Base-by-base conservation (phyloP, 92 coral and sea anemone species). In the Palythoa grandis region DNA sequence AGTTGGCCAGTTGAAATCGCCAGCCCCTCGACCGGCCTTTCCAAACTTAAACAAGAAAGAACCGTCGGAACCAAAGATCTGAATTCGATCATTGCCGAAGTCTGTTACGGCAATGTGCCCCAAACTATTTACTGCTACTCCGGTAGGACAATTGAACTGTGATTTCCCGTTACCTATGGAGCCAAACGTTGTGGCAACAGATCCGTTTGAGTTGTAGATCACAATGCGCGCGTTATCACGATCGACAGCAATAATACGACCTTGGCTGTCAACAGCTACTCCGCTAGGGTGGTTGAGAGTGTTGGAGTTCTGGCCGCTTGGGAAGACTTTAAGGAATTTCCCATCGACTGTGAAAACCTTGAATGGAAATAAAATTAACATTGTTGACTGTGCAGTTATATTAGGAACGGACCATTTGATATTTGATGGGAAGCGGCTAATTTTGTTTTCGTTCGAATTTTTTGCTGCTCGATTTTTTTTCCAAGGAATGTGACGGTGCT, bases 51-150 rank as follows among this genome's bases (percentile, higher is more conserved):
- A 93, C 72, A 96, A 86, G 73, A 93, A 94, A 52, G 83, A 88
- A 4, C 99, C 99, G 17, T 86, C 82, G 11, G 94, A 88, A 65
- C 93, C 91, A 85, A 96, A 96, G 48, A 95, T 95, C 76, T 96
- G 99, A 23, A 96, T 88, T 50, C 99, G 94, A 73, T 97, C 99
- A 76, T 97, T 97, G 7, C 99, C 99, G 86, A 97, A 94, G 89
- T 97, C 99, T 1, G 98, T 92, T 38, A 97, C 92, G 50, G 94
- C 90, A 52, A 97, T 88, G 70, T 97, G 99, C 38, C 97, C 98
- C 65, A 84, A 90, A 35, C 92, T 83, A 74, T 93, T 93, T 20
- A 95, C 93, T 7, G 97, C 90, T 38, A 97, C 93, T 43, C 91
- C 95, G 11, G 95, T 91, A 2, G 99, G 99, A 71, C 93, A 90